These are phyloP conservation scores for Netelia fuscicornis DNA, from an alignment of 2,888 invertebrate genomes.

Conservation along the genomic window DNA sequence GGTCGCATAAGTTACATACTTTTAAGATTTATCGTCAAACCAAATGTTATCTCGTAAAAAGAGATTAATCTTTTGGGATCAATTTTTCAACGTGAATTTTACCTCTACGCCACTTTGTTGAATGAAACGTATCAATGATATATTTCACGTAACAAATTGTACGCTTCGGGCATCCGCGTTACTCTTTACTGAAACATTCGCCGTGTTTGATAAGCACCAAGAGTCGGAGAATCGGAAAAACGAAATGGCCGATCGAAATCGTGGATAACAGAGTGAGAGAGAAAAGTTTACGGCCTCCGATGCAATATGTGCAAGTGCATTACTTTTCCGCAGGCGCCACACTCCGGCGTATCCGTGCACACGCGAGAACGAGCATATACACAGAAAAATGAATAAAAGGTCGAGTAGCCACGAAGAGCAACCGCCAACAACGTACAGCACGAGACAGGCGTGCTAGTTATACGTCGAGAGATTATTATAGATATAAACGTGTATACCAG, in stretches of 20 bases:
- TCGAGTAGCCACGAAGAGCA: constrained; percentile 42
- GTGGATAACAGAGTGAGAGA: constrained; percentile 17
- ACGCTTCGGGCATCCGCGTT: too few species aligned
- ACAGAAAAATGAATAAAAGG: constrained; percentile 56
- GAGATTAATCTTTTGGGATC: background rate
- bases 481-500: constrained; percentile 31
- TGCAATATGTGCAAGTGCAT: constrained; percentile 51
- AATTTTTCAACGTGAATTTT: too few species aligned
- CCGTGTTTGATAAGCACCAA: too few species aligned
- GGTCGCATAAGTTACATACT: background rate
- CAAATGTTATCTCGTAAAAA: constrained; percentile 2
- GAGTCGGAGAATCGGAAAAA: background rate
- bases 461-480: constrained; percentile 42
- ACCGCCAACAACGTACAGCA: constrained; percentile 21
- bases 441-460: constrained; percentile 16
- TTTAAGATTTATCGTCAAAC: too few species aligned
- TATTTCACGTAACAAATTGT: too few species aligned
- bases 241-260: constrained; percentile 1
- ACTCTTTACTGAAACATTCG: too few species aligned
- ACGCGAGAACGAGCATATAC: constrained; percentile 14
- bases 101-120: too few species aligned
- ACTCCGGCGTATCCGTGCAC: background rate
- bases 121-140: too few species aligned
- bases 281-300: constrained; percentile 28
- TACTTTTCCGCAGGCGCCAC: constrained; percentile 53